These are phyloP conservation scores for Paradisaea rubra DNA, from an alignment of 2,113 vertebrate genomes.

Conservation along the genomic window DNA sequence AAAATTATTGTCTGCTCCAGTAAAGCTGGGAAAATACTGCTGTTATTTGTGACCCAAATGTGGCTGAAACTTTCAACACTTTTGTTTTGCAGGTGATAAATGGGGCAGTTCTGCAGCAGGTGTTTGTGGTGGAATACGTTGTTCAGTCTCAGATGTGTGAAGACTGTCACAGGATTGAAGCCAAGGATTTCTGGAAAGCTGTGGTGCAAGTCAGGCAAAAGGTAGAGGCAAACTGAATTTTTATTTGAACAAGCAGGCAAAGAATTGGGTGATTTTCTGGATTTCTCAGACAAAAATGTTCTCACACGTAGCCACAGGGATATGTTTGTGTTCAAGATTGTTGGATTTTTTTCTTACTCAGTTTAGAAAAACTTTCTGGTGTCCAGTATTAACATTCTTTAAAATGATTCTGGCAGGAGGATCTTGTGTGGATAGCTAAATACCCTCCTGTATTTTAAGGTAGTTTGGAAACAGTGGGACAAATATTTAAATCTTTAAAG, in stretches of 20 bases:
- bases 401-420: not conserved
- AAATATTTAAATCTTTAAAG: not conserved
- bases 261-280: not conserved
- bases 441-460: not conserved
- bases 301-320: not conserved
- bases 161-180: slow-evolving; percentile 95
- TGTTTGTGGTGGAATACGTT: slow-evolving; percentile 91
- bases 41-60: not conserved
- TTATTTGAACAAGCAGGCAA: not conserved
- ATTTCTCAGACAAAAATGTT: not conserved
- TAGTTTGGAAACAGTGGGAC: not conserved
- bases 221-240: slow-evolving; percentile 64
- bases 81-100: slow-evolving; percentile 85
- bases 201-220: slow-evolving; percentile 96
- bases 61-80: not conserved
- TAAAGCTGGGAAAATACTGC: not conserved
- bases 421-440: not conserved
- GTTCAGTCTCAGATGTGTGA: slow-evolving; percentile 93
- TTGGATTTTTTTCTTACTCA: not conserved
- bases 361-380: not conserved
- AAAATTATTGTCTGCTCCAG: not conserved
- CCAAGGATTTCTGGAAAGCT: slow-evolving; percentile 98
- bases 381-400: not conserved
- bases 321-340: not conserved
- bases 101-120: slow-evolving; percentile 93